phyloP scores from a whole-genome alignment of 2,113 vertebrate species.

The Erpornis zantholeuca region DNA sequence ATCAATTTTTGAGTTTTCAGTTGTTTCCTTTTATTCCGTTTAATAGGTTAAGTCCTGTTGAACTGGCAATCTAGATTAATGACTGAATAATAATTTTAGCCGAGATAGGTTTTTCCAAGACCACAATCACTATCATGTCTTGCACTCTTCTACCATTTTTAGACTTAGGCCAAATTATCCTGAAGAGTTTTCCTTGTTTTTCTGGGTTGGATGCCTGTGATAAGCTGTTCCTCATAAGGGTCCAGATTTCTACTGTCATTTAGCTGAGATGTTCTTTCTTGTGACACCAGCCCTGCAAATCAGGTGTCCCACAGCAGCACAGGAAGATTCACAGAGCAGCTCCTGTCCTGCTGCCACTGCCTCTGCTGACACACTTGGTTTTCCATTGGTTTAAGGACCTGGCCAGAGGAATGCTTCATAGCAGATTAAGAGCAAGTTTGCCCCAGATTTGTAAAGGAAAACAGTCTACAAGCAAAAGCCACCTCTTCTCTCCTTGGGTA shows the following conservation, averaged over 20 bases:
- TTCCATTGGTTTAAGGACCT: not conserved
- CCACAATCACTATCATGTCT: rapidly evolving
- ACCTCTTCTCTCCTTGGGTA: not conserved
- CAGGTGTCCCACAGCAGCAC: not conserved
- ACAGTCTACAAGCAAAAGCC: not conserved
- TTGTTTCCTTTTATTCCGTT: not conserved
- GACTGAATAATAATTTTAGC: not conserved
- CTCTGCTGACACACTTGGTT: not conserved
- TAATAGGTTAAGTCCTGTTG: not conserved
- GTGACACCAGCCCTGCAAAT: not conserved
- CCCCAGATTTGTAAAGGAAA: not conserved
- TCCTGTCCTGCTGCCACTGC: not conserved
- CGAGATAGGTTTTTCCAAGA: rapidly evolving
- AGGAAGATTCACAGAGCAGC: not conserved
- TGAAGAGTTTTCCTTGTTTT: not conserved
- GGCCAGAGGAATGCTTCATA: not conserved
- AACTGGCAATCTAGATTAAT: not conserved
- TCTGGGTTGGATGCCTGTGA: not conserved
- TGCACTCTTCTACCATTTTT: not conserved
- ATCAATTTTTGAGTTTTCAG: not conserved
- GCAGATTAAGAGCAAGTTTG: not conserved
- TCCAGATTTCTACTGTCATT: not conserved
- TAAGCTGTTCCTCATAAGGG: not conserved
- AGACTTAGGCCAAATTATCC: not conserved
- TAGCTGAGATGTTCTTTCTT: not conserved